Evolutionary conservation across 1,140 invertebrate genomes (phyloP).

Genomic region (Drosophila suzukii): DNA sequence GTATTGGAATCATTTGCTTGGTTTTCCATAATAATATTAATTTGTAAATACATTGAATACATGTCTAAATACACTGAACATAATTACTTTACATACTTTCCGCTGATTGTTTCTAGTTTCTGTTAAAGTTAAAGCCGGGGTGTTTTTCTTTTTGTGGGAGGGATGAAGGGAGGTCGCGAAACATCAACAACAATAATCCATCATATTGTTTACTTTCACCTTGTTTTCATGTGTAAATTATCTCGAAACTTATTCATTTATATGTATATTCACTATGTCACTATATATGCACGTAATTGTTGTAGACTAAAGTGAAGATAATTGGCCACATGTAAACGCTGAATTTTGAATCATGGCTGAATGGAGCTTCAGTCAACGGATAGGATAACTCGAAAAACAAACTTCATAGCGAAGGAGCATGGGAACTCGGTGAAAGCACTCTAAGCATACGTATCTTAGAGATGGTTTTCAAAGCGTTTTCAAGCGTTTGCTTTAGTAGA

Average conservation of each 20-base stretch:
- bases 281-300: constrained; percentile 25
- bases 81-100: constrained; percentile 37
- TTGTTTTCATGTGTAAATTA: constrained; percentile 66
- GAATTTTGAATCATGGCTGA: not conserved
- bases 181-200: constrained; percentile 78
- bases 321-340: constrained; percentile 12
- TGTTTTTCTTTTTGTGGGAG: not conserved
- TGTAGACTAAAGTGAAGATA: constrained; percentile 9
- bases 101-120: constrained; percentile 43
- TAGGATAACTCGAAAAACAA: not conserved
- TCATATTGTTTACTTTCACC: constrained; percentile 83
- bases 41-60: constrained; percentile 36
- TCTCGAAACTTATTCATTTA: constrained; percentile 48
- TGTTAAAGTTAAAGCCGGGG: constrained; percentile 11
- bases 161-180: constrained; percentile 39
- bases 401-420: not conserved
- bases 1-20: constrained; percentile 32
- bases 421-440: not conserved
- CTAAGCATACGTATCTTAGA: not conserved
- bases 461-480: constrained; percentile 6
- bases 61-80: constrained; percentile 40
- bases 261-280: constrained; percentile 36
- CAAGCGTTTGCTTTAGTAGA: not conserved
- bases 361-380: not conserved
- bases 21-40: constrained; percentile 18